A percentile compares a stretch with the other conserved stretches of the same genome.
Conservation (phyloP, 2,888 invertebrate genomes). For the Phasia obesa region DNA sequence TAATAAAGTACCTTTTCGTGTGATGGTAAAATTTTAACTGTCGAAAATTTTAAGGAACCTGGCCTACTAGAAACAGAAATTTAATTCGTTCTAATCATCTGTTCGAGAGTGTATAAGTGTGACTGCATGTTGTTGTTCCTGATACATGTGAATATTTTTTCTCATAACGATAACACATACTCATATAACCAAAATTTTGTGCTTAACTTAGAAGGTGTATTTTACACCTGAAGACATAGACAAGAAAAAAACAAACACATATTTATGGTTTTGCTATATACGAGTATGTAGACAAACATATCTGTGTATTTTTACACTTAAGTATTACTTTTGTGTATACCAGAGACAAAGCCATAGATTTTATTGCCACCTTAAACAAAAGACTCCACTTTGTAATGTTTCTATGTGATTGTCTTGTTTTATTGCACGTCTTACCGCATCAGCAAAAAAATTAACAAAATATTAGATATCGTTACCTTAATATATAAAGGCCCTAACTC, state of each 20-base stretch:
- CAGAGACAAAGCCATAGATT: slow-evolving; percentile 5
- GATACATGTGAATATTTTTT: background rate
- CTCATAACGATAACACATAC: slow-evolving; percentile 1
- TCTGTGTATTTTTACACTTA: background rate
- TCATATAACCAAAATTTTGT: slow-evolving; percentile 4
- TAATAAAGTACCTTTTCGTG: no score
- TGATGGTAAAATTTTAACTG: no score
- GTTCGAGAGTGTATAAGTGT: background rate
- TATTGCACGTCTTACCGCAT: background rate
- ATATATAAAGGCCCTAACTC: no score
- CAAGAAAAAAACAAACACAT: background rate
- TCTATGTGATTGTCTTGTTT: background rate
- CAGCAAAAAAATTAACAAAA: slow-evolving; percentile 22
- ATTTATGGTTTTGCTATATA: background rate
- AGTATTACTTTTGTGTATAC: background rate
- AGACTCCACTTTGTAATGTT: background rate
- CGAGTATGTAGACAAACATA: background rate
- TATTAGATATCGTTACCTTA: no score
- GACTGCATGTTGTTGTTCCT: background rate
- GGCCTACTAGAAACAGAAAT: no score
- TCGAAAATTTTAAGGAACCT: no score
- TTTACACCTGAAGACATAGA: slow-evolving; percentile 50
- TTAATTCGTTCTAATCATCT: no score
- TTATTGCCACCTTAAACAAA: slow-evolving; percentile 23
- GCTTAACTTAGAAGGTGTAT: slow-evolving; percentile 31